A percentile compares a stretch with the other conserved stretches of the same genome.
These are phyloP conservation scores for Babylonia areolata DNA, from an alignment of 1,140 invertebrate genomes.

Conservation along the genomic window DNA sequence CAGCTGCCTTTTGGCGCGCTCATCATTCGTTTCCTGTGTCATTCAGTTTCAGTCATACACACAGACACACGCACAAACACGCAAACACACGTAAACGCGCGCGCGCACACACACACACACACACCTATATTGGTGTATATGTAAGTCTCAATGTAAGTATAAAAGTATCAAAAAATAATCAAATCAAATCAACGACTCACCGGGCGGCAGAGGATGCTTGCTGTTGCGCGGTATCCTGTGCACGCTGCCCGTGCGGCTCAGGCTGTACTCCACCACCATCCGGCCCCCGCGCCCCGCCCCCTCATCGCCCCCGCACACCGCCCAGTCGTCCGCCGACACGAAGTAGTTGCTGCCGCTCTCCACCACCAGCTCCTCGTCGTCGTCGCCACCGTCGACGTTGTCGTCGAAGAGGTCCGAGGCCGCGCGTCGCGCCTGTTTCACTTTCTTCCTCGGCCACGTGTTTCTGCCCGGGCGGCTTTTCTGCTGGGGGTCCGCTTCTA, in stretches of 20 bases:
- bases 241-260: not conserved
- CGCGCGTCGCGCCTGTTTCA: conserved; percentile 25
- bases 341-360: conserved; percentile 33
- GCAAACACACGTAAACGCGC: not conserved
- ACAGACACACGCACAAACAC: not conserved
- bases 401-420: conserved; percentile 24
- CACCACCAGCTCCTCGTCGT: not conserved
- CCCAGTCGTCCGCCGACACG: conserved; percentile 47
- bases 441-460: conserved; percentile 60
- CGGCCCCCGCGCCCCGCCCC: conserved; percentile 11
- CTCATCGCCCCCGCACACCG: not conserved
- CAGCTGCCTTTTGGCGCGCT: no score
- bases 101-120: not conserved
- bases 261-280: not conserved
- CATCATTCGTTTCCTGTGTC: no score
- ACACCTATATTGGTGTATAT: not conserved
- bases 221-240: conserved; percentile 34
- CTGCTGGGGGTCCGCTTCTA: not conserved
- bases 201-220: conserved; percentile 27
- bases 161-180: no score
- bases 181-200: conserved; percentile 33
- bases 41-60: not conserved
- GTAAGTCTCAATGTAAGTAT: not conserved
- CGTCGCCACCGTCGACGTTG: not conserved
- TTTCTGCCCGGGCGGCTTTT: conserved; percentile 41